Conservation (phyloP, 2,797 vertebrate species). For the Centroberyx gerrardi region DNA sequence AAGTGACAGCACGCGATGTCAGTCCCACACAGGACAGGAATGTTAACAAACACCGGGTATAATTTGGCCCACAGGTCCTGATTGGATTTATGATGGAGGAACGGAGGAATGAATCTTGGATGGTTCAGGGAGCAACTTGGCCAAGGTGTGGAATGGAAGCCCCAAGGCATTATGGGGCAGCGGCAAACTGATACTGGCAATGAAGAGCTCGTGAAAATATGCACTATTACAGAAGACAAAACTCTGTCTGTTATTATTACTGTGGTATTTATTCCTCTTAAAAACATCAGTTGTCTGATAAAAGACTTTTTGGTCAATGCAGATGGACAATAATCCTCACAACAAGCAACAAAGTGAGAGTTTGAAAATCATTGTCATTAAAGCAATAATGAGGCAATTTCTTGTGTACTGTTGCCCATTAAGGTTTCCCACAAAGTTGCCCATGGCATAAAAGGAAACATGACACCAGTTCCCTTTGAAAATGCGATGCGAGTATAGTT, state of each 20-base stretch:
- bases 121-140: background rate
- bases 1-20: constrained; percentile 58
- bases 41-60: constrained; percentile 39
- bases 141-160: constrained; percentile 39
- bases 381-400: no score
- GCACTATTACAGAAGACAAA: background rate
- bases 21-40: constrained; percentile 56
- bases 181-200: constrained; percentile 19
- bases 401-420: background rate
- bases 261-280: constrained; percentile 9
- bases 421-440: background rate
- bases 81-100: constrained; percentile 42
- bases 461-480: background rate
- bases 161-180: constrained; percentile 32
- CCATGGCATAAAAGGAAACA: background rate
- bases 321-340: background rate
- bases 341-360: background rate
- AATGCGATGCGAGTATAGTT: background rate
- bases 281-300: constrained; percentile 29
- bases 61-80: constrained; percentile 38
- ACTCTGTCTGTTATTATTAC: constrained; percentile 1
- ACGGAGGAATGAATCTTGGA: constrained; percentile 27
- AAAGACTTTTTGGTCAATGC: no score
- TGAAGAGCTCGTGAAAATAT: constrained; percentile 1
- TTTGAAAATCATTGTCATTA: no score